These are phyloP conservation scores for Isichthys henryi DNA, from an alignment of 2,113 vertebrate genomes.

Conservation along the genomic window DNA sequence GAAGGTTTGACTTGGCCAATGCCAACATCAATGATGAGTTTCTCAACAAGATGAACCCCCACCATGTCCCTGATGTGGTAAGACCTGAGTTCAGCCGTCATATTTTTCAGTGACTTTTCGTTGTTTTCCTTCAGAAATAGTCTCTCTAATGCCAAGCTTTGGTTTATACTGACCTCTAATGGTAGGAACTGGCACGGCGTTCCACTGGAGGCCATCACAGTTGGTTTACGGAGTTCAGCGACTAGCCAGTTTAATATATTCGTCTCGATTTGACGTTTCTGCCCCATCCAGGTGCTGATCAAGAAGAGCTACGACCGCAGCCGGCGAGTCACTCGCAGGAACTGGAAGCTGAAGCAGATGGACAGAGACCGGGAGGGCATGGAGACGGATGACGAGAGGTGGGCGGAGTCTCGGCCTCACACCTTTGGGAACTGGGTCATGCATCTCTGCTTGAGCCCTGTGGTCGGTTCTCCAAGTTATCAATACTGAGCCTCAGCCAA, in stretches of 20 bases:
- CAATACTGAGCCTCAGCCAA: background rate
- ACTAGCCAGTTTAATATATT: background rate
- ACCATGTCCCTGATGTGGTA: conserved; percentile 88
- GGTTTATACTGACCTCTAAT: conserved; percentile 2
- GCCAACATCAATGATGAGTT: conserved; percentile 90
- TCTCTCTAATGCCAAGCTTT: background rate
- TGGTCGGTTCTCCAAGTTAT: background rate
- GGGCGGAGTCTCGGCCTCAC: background rate
- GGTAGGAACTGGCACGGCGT: background rate
- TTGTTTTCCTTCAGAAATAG: background rate
- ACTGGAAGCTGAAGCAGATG: conserved; percentile 91
- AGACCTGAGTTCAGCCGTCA: conserved; percentile 34
- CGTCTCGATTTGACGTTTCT: background rate
- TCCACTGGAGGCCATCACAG: background rate
- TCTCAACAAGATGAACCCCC: conserved; percentile 90
- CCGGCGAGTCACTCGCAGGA: conserved; percentile 76
- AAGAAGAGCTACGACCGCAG: conserved; percentile 89
- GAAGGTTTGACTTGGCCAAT: conserved; percentile 88
- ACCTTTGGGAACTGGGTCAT: background rate
- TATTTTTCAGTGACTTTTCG: background rate
- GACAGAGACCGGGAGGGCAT: conserved; percentile 70
- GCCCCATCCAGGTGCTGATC: conserved; percentile 71
- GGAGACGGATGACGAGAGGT: conserved; percentile 87
- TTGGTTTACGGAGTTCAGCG: background rate
- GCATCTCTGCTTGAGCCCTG: background rate